Conservation (phyloP, 2,888 invertebrate species). For the Hartigia nigra region DNA sequence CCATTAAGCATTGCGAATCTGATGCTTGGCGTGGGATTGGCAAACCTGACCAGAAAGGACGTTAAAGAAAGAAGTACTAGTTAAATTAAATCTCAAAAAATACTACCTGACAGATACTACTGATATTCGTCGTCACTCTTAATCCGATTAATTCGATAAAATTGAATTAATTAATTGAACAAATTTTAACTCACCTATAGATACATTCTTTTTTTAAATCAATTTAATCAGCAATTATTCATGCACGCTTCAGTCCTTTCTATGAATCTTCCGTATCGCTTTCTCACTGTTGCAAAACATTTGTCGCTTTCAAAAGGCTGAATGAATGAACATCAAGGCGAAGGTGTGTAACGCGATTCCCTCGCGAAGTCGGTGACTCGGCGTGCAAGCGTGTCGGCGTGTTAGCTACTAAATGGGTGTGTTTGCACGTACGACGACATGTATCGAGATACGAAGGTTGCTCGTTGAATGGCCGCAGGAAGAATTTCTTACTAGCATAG, state of each 20-base stretch:
- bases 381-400: not conserved
- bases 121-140: not conserved
- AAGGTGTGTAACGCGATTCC: not conserved
- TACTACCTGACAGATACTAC: not conserved
- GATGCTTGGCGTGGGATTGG: not conserved
- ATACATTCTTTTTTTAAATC: not conserved
- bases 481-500: not conserved
- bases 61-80: not conserved
- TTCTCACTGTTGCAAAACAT: not conserved
- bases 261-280: not conserved
- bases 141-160: not conserved
- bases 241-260: not conserved
- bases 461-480: not conserved
- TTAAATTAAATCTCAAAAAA: not conserved
- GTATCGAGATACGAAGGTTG: not conserved
- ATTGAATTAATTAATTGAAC: not conserved
- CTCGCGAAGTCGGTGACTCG: not conserved
- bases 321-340: not conserved
- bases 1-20: not conserved
- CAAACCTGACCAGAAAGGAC: not conserved
- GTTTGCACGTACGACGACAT: conserved; percentile 6
- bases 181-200: not conserved
- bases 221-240: not conserved
- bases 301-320: not conserved
- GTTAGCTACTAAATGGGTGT: conserved; percentile 11